These are phyloP conservation scores for Sitta europaea DNA, from an alignment of 2,113 vertebrate species.

Conservation along the genomic window DNA sequence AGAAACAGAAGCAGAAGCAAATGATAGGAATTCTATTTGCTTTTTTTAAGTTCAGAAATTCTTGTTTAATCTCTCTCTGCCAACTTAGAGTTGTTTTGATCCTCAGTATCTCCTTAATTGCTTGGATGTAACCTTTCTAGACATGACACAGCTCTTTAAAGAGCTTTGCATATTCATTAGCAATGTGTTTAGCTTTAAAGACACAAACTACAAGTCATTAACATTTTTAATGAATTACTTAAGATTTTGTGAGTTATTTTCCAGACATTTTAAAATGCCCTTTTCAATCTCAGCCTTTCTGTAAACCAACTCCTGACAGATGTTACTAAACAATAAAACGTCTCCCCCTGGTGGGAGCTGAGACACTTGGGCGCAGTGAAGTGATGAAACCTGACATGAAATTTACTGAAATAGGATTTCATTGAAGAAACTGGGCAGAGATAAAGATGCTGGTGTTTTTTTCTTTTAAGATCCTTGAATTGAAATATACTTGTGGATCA, in stretches of 20 bases:
- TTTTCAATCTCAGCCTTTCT: not conserved
- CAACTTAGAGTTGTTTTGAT: not conserved
- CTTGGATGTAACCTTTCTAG: not conserved
- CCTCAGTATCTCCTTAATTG: not conserved
- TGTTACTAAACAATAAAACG: not conserved
- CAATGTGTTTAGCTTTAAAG: not conserved
- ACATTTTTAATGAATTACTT: not conserved
- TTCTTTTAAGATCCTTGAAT: not conserved
- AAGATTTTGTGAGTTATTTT: not conserved
- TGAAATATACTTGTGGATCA: not conserved
- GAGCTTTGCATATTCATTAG: not conserved
- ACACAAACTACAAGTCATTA: not conserved
- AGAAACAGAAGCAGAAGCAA: not conserved
- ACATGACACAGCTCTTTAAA: not conserved
- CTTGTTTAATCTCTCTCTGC: not conserved
- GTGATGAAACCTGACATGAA: not conserved
- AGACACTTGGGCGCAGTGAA: not conserved
- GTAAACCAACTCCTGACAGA: not conserved
- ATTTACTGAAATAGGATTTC: not conserved
- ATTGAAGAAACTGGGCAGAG: not conserved
- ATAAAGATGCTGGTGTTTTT: not conserved
- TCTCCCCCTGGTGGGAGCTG: constrained; percentile 47
- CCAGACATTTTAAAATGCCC: not conserved
- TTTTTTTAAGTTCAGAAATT: not conserved
- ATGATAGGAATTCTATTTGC: not conserved